Base-by-base conservation (phyloP, 2,113 vertebrate genomes). In the Protobothrops flavoviridis region DNA sequence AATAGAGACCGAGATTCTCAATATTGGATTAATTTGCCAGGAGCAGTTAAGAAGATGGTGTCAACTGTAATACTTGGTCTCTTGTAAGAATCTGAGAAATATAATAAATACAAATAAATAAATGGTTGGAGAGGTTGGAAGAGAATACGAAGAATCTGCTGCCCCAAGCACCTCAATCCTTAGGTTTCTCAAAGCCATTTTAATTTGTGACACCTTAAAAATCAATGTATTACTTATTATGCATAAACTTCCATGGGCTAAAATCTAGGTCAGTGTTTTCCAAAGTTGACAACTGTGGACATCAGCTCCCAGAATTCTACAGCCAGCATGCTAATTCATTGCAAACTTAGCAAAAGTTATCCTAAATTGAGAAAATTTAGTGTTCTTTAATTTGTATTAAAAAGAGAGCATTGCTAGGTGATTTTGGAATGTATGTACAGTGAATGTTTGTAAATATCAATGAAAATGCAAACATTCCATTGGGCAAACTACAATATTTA, bases 1-100 rank as follows among this genome's bases (percentile, higher is more conserved):
- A 93, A 55, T 29, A 94, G 43, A 23, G n/a, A 1, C 0, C 4
- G 0, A 0, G 92, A 39, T 0, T 20, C 15, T 0, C 0, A 12
- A 23, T 0, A 52, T 50, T 53, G 56, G 43, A 61, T 33, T 86
- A 50, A 39, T 13, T 29, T 50, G 48, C 20, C 0, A 0, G 48
- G n/a, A 26, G 9, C 21, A 57, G 53, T 0, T 4, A 81, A 0
- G 11, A 9, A 48, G 29, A n/a, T 64, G 20, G n/a, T 24, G 45
- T 21, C 0, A 0, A 56, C 23, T 24, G 13, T 29, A 85, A 39
- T 7, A 45, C 59, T 50, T n/a, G 23, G 23, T 26, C n/a, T 55
- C 13, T 55, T 69, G 59, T 11, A 52, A 88, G 8, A 26, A 55
- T 26, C 33, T 29, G 43, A 88, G 33, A 81, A 89, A 55, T 17